Evolutionary conservation across 2,113 vertebrate species (phyloP).

Genomic region (Cnemophilus loriae): DNA sequence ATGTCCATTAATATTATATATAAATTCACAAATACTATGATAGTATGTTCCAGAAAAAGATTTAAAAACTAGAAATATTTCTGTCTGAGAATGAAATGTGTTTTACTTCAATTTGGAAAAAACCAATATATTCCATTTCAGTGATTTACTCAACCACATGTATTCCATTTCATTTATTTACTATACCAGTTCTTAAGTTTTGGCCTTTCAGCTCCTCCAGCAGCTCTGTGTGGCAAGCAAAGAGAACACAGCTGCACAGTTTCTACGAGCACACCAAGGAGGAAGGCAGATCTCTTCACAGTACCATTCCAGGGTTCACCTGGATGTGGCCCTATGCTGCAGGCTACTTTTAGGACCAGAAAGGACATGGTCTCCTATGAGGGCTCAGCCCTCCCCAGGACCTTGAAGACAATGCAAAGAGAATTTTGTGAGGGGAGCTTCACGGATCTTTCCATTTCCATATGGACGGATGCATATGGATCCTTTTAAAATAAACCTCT

Average conservation of each 20-base stretch:
- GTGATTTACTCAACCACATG: not conserved
- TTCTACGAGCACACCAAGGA: not conserved
- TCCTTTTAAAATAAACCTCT: not conserved
- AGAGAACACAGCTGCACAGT: not conserved
- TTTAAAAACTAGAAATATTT: not conserved
- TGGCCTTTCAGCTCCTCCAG: not conserved
- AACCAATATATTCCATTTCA: not conserved
- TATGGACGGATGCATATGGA: not conserved
- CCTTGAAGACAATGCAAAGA: not conserved
- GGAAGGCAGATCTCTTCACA: not conserved
- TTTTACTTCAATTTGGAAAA: not conserved
- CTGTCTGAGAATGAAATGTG: not conserved
- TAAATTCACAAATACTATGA: not conserved
- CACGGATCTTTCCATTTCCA: not conserved
- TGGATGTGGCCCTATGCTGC: not conserved
- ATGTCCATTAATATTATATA: not conserved
- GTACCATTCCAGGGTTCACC: not conserved
- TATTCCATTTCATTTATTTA: not conserved
- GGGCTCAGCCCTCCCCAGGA: not conserved
- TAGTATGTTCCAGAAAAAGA: not conserved
- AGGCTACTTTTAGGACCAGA: not conserved
- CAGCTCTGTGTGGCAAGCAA: not conserved
- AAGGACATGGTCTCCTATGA: rapidly evolving
- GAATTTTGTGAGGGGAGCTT: not conserved
- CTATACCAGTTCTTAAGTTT: not conserved